Conservation (phyloP, 2,797 vertebrate species). For the Phoeniculus purpureus region DNA sequence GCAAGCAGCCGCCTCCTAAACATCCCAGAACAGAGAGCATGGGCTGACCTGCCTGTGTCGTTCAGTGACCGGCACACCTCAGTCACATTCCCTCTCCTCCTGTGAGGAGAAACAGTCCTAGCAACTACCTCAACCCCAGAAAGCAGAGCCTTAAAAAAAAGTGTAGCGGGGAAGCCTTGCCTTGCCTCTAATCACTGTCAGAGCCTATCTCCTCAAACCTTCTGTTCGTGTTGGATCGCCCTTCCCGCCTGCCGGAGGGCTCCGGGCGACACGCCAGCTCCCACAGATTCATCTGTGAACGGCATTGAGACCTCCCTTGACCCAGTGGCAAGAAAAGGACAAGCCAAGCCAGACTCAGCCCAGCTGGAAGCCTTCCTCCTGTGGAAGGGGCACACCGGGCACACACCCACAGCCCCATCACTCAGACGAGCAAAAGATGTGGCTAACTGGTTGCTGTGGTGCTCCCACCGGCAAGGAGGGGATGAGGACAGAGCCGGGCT, state of each 20-base stretch:
- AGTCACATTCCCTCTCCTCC: neutral
- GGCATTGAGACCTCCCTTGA: neutral
- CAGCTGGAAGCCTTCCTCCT: neutral
- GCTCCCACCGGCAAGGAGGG: neutral
- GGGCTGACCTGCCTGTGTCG: fast-evolving
- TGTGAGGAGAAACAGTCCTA: neutral
- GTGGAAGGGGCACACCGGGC: fast-evolving
- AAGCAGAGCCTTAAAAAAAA: neutral
- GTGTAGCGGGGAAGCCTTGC: neutral
- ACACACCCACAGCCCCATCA: neutral
- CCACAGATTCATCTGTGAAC: neutral
- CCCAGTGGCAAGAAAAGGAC: neutral
- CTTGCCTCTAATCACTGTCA: neutral
- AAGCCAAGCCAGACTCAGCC: neutral
- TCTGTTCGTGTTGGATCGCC: neutral
- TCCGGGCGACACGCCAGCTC: fast-evolving
- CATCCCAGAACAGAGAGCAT: neutral
- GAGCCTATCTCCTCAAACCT: neutral
- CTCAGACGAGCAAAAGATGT: neutral
- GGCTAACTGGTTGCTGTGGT: neutral
- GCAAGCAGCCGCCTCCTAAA: neutral
- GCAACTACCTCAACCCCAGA: neutral
- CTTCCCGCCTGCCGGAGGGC: neutral
- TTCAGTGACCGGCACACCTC: neutral
- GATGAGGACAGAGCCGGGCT: neutral